These are phyloP conservation scores for Esox lucius DNA, from an alignment of 2,797 vertebrate species.

Conservation along the genomic window DNA sequence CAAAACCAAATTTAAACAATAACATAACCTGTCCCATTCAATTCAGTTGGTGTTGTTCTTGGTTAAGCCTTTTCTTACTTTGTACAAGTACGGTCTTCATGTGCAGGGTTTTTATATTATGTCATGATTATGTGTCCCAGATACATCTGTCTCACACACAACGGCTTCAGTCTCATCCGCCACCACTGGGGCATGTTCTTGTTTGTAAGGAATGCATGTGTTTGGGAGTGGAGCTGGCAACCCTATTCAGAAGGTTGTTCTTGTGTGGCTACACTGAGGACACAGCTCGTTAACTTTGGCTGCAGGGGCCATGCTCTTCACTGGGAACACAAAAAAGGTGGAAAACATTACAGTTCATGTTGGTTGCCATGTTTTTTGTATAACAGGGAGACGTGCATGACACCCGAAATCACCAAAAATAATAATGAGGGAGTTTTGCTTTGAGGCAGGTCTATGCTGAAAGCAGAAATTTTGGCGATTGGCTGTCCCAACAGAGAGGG, in stretches of 20 bases:
- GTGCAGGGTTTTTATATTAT: too few relatives aligned
- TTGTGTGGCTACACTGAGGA: conserved; percentile 35
- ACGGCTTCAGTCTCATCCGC: conserved; percentile 25
- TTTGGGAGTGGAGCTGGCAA: conserved; percentile 22
- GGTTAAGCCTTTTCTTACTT: too few relatives aligned
- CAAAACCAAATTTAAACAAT: too few relatives aligned
- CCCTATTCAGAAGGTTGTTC: conserved; percentile 40
- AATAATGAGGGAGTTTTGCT: background rate
- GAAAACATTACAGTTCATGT: conserved; percentile 32
- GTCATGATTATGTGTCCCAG: too few relatives aligned
- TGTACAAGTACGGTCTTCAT: too few relatives aligned
- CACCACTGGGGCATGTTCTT: conserved; percentile 19
- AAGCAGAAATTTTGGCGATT: too few relatives aligned
- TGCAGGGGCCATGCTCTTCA: conserved; percentile 37
- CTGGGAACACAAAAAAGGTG: conserved; percentile 47
- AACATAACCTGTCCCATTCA: too few relatives aligned
- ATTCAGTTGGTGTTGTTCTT: too few relatives aligned
- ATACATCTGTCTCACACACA: conserved; percentile 11
- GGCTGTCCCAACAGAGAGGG: too few relatives aligned
- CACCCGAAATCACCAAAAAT: conserved; percentile 25
- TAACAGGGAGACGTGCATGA: conserved; percentile 15
- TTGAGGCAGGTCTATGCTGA: too few relatives aligned
- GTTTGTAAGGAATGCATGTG: conserved; percentile 48
- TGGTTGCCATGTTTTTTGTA: conserved; percentile 24
- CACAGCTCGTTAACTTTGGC: conserved; percentile 40